Percentiles rank a stretch among this genome's conserved stretches.
Conservation (phyloP, 2,888 invertebrate species). For the Tetrapedia diversipes region DNA sequence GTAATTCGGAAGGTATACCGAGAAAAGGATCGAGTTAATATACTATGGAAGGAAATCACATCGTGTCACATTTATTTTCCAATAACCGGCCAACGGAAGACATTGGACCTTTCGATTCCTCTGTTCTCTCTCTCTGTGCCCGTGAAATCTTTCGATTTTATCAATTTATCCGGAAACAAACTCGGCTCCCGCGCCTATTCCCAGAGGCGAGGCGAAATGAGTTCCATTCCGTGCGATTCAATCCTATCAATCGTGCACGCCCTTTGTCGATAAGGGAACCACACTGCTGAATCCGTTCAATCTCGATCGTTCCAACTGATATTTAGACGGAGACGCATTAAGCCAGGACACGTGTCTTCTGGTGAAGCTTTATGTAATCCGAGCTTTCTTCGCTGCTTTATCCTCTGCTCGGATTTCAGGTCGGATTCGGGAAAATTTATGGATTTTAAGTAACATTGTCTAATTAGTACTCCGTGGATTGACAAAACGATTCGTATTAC, state of each 20-base stretch:
- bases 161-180: constrained; percentile 24
- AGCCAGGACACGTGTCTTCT: constrained; percentile 16
- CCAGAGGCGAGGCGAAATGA: constrained; percentile 14
- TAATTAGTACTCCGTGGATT: too few relatives aligned
- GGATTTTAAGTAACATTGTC: too few relatives aligned
- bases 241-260: constrained; percentile 42
- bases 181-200: neutral
- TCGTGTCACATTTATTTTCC: constrained; percentile 3
- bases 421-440: too few relatives aligned
- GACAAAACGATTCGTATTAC: too few relatives aligned
- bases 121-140: neutral
- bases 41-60: neutral
- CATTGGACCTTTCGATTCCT: neutral
- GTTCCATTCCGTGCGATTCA: constrained; percentile 29
- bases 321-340: constrained; percentile 29
- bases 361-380: constrained; percentile 30
- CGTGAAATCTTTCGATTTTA: constrained; percentile 11
- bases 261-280: constrained; percentile 8
- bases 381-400: constrained; percentile 12
- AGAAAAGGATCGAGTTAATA: neutral
- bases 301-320: constrained; percentile 5
- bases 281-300: neutral
- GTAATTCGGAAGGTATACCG: neutral
- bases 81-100: neutral
- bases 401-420: too few relatives aligned